Conservation (phyloP, 2,113 vertebrate genomes). For the Phyllostomus discolor region DNA sequence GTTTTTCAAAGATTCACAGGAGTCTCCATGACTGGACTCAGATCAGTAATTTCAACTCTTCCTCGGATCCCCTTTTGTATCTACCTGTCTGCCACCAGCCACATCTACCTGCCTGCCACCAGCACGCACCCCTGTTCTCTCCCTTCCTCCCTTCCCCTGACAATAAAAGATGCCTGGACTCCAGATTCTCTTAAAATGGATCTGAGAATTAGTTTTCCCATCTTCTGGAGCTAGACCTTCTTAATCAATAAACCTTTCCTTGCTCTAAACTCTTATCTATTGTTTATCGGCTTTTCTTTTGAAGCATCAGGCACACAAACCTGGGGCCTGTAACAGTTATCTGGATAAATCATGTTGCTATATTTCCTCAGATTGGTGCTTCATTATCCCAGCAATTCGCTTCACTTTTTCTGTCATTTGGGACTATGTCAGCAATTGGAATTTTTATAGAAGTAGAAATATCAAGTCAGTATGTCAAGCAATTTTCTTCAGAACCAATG, state of each 20-base stretch:
- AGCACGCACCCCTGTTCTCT: not conserved
- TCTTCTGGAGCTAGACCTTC: not conserved
- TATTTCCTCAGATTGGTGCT: not conserved
- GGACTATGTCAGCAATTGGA: not conserved
- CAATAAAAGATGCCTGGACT: not conserved
- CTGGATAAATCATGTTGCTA: not conserved
- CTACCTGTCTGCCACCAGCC: too few relatives aligned
- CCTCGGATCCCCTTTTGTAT: not conserved
- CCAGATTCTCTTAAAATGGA: not conserved
- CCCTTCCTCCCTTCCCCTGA: not conserved
- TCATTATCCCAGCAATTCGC: not conserved
- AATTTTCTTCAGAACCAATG: slow-evolving; percentile 3
- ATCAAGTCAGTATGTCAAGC: not conserved
- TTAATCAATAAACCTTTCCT: not conserved
- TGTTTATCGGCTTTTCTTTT: not conserved
- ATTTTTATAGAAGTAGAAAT: slow-evolving; percentile 18
- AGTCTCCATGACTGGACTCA: not conserved
- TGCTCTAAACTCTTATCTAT: not conserved
- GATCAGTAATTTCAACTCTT: not conserved
- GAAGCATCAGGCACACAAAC: not conserved
- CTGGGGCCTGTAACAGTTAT: not conserved
- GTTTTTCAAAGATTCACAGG: not conserved
- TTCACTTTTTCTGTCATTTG: not conserved
- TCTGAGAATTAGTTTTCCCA: not conserved
- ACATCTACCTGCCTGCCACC: not conserved